Evolutionary conservation across 2,797 vertebrate species (phyloP).

Genomic region (Liasis olivaceus): DNA sequence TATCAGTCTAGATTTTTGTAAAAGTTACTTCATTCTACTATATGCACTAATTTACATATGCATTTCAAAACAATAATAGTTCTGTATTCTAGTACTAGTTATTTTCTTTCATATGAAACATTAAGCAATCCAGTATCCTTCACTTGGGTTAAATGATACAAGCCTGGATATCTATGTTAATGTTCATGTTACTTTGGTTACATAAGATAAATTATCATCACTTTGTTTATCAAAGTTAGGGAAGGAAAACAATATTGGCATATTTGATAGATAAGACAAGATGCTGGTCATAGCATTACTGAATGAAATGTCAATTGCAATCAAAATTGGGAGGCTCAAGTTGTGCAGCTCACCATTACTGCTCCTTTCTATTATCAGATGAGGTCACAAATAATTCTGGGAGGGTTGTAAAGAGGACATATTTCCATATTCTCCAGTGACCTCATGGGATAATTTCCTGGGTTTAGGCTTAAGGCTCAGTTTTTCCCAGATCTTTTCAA

Average conservation of each 20-base stretch:
- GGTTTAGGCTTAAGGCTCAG: not conserved
- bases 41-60: not conserved
- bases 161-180: not conserved
- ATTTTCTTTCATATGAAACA: not conserved
- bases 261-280: not conserved
- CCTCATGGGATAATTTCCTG: not conserved
- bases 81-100: not conserved
- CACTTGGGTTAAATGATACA: not conserved
- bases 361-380: not conserved
- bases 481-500: not conserved
- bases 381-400: not conserved
- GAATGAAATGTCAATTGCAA: not conserved
- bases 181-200: not conserved
- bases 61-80: not conserved
- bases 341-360: not conserved
- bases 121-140: not conserved
- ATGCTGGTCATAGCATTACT: not conserved
- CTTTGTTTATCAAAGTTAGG: not conserved
- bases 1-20: conserved; percentile 17
- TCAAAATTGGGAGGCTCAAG: not conserved
- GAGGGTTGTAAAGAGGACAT: not conserved
- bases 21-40: not conserved
- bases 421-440: not conserved
- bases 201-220: not conserved
- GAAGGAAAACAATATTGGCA: not conserved